Percentiles rank a stretch among this genome's conserved stretches.
These are phyloP conservation scores for Drosophila parabipectinata DNA, from an alignment of 1,140 invertebrate genomes.

Conservation along the genomic window DNA sequence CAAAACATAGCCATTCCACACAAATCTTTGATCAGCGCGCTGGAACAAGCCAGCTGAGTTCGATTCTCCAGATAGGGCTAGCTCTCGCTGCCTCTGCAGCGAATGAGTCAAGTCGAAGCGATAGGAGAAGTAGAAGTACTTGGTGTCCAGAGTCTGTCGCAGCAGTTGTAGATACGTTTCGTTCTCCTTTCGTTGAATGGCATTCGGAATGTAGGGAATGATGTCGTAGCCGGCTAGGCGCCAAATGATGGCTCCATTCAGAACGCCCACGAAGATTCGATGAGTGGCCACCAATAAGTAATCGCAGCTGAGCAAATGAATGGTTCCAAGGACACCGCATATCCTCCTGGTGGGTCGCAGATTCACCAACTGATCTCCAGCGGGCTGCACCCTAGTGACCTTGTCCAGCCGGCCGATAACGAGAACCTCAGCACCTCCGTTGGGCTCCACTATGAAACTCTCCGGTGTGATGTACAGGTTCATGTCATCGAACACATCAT, in stretches of 20 bases:
- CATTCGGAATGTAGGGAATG: slow-evolving; percentile 93
- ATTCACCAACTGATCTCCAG: slow-evolving; percentile 60
- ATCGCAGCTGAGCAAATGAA: slow-evolving; percentile 92
- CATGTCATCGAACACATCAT: slow-evolving; percentile 86
- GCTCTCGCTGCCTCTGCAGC: slow-evolving; percentile 94
- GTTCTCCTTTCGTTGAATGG: slow-evolving; percentile 92
- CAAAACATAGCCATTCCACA: slow-evolving; percentile 96
- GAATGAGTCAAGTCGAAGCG: slow-evolving; percentile 97
- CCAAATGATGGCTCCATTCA: slow-evolving; percentile 94
- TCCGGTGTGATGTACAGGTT: slow-evolving; percentile 89
- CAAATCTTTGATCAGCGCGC: slow-evolving; percentile 93
- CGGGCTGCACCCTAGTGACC: slow-evolving; percentile 87
- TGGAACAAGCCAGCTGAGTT: slow-evolving; percentile 87
- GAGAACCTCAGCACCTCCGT: slow-evolving; percentile 86
- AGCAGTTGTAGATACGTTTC: slow-evolving; percentile 92
- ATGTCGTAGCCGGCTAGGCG: slow-evolving; percentile 92
- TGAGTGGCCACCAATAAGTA: slow-evolving; percentile 96
- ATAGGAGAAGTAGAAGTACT: slow-evolving; percentile 96
- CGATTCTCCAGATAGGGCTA: slow-evolving; percentile 85
- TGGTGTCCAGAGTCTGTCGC: slow-evolving; percentile 90
- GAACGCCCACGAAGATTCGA: slow-evolving; percentile 92
- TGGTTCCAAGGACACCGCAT: slow-evolving; percentile 95
- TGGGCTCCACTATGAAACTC: slow-evolving; percentile 90
- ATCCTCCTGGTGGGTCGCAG: slow-evolving; percentile 88
- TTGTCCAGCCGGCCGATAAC: slow-evolving; percentile 90